These are phyloP conservation scores for Gambusia holbrooki DNA, from an alignment of 2,113 vertebrate species.

Conservation along the genomic window DNA sequence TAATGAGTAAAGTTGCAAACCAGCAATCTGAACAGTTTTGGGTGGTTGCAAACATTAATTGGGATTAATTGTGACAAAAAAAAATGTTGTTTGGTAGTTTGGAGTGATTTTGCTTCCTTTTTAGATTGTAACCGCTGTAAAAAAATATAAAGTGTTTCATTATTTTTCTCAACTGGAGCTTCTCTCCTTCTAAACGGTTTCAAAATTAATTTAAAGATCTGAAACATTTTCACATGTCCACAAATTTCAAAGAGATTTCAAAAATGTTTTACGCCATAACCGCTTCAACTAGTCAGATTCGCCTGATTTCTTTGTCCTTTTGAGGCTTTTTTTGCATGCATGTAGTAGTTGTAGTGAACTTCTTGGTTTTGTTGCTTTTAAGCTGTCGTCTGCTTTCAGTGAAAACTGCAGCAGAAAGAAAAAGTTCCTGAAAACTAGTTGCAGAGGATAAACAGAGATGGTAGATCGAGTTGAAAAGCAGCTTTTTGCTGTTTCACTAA, in stretches of 20 bases:
- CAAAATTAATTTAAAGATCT: background rate
- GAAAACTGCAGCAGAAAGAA: background rate
- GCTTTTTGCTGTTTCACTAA: conserved; percentile 42
- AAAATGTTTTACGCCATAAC: background rate
- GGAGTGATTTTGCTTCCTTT: no score
- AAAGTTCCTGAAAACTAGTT: background rate
- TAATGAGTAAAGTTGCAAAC: no score
- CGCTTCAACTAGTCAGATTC: background rate
- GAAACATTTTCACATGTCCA: no score
- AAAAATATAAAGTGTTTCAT: no score
- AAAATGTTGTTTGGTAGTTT: no score
- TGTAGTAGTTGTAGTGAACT: no score
- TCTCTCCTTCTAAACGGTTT: background rate
- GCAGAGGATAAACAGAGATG: background rate
- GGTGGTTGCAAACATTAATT: no score
- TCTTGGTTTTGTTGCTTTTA: background rate
- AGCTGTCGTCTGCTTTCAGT: background rate
- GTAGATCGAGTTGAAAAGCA: background rate
- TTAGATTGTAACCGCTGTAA: background rate
- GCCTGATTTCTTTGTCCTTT: background rate
- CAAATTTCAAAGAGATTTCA: background rate
- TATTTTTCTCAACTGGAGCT: background rate
- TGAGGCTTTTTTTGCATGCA: background rate
- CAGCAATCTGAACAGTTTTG: no score
- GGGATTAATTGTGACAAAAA: no score